Conservation (phyloP, 2,888 invertebrate genomes). For the Smittia sp. region DNA sequence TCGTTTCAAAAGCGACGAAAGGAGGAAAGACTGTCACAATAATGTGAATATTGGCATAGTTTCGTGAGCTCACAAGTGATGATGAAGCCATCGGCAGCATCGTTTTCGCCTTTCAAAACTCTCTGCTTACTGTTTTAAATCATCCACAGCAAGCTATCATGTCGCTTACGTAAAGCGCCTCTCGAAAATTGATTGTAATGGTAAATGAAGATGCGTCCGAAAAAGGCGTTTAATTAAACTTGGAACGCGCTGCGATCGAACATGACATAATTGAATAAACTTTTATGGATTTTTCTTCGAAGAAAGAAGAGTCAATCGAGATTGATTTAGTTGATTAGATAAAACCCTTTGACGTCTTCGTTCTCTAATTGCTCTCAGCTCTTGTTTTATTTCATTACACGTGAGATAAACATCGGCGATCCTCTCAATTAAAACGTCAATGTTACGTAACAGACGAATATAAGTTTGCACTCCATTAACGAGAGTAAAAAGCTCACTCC, state of each 20-base stretch:
- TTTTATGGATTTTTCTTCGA: no score
- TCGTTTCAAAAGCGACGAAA: background rate
- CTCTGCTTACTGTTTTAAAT: constrained; percentile 9
- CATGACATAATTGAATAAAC: no score
- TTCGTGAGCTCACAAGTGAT: background rate
- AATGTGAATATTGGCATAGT: constrained; percentile 12
- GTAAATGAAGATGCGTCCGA: background rate
- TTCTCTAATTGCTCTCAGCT: no score
- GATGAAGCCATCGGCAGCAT: background rate
- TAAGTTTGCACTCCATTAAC: no score
- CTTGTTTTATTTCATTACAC: no score
- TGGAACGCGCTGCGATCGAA: background rate
- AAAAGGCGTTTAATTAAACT: constrained; percentile 1
- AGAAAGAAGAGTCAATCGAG: no score
- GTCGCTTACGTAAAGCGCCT: background rate
- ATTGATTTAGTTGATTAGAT: no score
- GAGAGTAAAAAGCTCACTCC: background rate
- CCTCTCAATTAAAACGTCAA: background rate
- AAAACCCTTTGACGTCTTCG: no score
- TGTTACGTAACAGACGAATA: background rate
- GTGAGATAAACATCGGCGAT: no score
- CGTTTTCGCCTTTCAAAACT: constrained; percentile 8
- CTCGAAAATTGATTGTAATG: background rate
- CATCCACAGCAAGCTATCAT: background rate
- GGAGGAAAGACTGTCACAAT: background rate